Percentiles rank a stretch among this genome's conserved stretches.
These are phyloP conservation scores for Lasioglossum marginatum DNA, from an alignment of 2,888 invertebrate genomes.

Conservation along the genomic window DNA sequence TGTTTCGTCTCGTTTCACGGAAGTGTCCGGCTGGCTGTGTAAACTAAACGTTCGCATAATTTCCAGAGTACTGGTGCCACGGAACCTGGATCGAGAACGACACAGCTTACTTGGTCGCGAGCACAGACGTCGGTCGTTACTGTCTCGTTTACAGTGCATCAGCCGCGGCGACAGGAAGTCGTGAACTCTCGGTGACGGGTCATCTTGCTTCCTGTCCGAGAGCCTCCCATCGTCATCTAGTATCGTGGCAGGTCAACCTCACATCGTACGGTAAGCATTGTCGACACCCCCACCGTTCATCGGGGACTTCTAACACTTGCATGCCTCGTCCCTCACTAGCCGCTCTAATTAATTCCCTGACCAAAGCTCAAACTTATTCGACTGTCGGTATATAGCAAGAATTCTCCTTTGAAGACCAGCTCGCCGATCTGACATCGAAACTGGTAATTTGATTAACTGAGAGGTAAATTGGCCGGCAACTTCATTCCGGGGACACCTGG, in stretches of 20 bases:
- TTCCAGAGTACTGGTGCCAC: conserved; percentile 90
- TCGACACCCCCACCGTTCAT: conserved; percentile 35
- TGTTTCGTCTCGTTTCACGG: not conserved
- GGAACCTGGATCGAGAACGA: conserved; percentile 90
- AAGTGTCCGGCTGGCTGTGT: not conserved
- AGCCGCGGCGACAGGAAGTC: conserved; percentile 74
- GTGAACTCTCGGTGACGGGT: conserved; percentile 80
- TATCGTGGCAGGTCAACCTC: conserved; percentile 82
- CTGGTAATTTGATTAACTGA: not conserved
- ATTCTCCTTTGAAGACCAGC: not conserved
- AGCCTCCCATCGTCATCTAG: conserved; percentile 78
- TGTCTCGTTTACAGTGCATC: conserved; percentile 82
- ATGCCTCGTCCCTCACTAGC: not conserved
- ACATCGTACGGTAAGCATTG: conserved; percentile 80
- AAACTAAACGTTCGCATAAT: not conserved
- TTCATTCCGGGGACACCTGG: not conserved
- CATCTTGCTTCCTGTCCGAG: conserved; percentile 82
- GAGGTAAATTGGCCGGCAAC: not conserved
- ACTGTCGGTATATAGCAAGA: not conserved
- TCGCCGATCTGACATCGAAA: not conserved
- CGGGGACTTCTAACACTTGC: conserved; percentile 12
- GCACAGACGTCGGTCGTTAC: conserved; percentile 81
- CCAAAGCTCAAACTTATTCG: not conserved
- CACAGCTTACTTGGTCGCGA: conserved; percentile 88
- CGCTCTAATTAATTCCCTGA: not conserved